Evolutionary conservation across 2,797 vertebrate genomes (phyloP).

Genomic region (Myotis vivesi): DNA sequence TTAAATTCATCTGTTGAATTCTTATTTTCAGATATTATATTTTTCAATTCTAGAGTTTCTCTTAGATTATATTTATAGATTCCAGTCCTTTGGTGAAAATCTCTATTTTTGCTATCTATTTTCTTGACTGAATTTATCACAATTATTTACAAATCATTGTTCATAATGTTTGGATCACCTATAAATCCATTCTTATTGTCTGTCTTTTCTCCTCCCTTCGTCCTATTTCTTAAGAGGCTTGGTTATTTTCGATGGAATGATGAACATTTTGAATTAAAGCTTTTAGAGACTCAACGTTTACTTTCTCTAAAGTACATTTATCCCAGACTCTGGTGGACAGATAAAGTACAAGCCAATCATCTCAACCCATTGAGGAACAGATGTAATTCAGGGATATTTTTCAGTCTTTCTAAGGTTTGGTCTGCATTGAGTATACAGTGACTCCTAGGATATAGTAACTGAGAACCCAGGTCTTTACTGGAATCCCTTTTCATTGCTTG

Average conservation of each 20-base stretch:
- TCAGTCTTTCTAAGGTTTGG: background rate
- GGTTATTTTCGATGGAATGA: slow-evolving; percentile 18
- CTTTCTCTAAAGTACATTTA: background rate
- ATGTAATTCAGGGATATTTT: background rate
- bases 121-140: background rate
- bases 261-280: background rate
- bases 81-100: background rate
- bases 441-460: background rate
- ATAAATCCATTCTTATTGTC: background rate
- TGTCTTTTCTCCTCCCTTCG: background rate
- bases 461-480: background rate
- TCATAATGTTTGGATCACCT: slow-evolving; percentile 5
- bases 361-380: background rate
- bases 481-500: background rate
- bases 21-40: slow-evolving; percentile 24
- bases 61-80: slow-evolving; percentile 16
- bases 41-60: slow-evolving; percentile 14
- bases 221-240: background rate
- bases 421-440: background rate
- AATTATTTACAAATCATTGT: slow-evolving; percentile 4
- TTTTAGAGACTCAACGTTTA: background rate
- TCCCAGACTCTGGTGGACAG: background rate
- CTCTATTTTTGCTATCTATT: background rate
- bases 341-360: background rate
- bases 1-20: background rate